Evolutionary conservation across 2,888 invertebrate species (phyloP).

Genomic region (Mellilla xanthometata): DNA sequence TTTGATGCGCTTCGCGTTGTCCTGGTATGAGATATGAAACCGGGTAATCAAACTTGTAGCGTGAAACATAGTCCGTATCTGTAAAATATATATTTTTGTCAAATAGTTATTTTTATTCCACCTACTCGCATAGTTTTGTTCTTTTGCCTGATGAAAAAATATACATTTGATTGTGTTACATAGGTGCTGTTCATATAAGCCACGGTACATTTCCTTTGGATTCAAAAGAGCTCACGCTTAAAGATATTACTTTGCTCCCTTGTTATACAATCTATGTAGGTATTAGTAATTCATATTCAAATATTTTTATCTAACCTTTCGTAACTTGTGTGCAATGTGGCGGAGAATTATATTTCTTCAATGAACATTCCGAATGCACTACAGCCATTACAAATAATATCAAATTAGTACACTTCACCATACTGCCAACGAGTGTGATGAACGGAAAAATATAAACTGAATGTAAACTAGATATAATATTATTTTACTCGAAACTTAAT

Average conservation of each 20-base stretch:
- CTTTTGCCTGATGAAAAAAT: too few relatives aligned
- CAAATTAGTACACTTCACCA: background rate
- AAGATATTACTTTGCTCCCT: too few relatives aligned
- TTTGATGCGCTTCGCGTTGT: constrained; percentile 64
- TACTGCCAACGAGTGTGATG: constrained; percentile 1
- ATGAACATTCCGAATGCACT: constrained; percentile 5
- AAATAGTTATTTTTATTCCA: too few relatives aligned
- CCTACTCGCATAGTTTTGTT: too few relatives aligned
- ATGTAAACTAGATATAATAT: background rate
- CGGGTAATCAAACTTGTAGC: constrained; percentile 57
- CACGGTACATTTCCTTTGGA: too few relatives aligned
- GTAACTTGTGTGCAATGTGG: constrained; percentile 28
- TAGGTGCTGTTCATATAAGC: too few relatives aligned
- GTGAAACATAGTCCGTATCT: constrained; percentile 62
- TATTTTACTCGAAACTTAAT: too few relatives aligned
- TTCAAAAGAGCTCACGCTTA: too few relatives aligned
- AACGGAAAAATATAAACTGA: constrained; percentile 10
- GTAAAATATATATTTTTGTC: constrained; percentile 30
- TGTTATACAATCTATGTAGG: too few relatives aligned
- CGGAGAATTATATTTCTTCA: constrained; percentile 18
- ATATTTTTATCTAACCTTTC: constrained; percentile 27
- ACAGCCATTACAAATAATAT: constrained; percentile 3
- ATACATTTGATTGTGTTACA: too few relatives aligned
- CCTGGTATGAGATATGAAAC: constrained; percentile 58
- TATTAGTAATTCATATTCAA: too few relatives aligned